Percentiles rank a stretch among this genome's conserved stretches.
phyloP scores from a whole-genome alignment of 2,888 invertebrate genomes.

The Harpagoxenus sublaevis region DNA sequence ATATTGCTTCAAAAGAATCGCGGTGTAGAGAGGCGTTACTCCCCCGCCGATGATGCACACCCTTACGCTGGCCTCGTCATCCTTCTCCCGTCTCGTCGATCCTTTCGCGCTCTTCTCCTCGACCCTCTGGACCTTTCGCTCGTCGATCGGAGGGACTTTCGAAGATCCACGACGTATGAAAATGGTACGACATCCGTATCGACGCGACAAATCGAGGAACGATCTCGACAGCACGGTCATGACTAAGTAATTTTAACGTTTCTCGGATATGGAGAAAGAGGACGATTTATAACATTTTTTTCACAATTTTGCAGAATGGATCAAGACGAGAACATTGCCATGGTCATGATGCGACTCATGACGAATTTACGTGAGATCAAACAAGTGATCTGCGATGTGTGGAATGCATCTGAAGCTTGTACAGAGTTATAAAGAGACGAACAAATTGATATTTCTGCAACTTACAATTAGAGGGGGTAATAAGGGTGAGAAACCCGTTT shows the following conservation, averaged over 20 bases:
- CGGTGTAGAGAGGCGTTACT: constrained; percentile 74
- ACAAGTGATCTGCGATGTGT: neutral
- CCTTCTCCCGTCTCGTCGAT: neutral
- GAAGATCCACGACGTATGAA: constrained; percentile 42
- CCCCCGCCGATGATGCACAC: constrained; percentile 82
- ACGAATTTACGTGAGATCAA: neutral
- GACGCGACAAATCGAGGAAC: constrained; percentile 14
- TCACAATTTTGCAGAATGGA: neutral
- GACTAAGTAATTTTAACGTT: neutral
- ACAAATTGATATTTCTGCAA: neutral
- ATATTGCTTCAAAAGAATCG: constrained; percentile 81
- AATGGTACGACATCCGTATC: neutral
- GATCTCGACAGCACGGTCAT: constrained; percentile 49
- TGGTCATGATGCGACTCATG: neutral
- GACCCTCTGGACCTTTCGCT: constrained; percentile 8
- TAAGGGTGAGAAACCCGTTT: neutral
- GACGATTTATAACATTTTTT: neutral
- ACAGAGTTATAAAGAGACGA: neutral
- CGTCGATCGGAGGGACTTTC: constrained; percentile 33
- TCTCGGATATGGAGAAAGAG: neutral
- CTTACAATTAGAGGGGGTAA: neutral
- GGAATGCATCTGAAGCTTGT: neutral
- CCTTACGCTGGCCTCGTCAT: constrained; percentile 60
- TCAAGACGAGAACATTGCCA: neutral
- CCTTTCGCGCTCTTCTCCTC: neutral